Conservation (phyloP, 2,888 invertebrate genomes). For the Dicycla oo region DNA sequence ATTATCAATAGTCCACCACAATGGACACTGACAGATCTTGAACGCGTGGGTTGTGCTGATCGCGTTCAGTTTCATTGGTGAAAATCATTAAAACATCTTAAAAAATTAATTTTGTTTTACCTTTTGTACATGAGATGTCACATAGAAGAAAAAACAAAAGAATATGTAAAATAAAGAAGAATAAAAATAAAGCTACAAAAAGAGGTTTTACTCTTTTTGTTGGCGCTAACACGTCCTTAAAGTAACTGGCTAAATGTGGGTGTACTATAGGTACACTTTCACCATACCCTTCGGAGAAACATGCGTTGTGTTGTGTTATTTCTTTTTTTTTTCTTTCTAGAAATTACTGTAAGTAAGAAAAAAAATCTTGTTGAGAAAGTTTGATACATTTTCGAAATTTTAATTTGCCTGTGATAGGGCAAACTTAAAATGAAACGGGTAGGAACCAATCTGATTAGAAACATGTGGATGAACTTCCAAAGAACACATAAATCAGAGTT, state of each 20-base stretch:
- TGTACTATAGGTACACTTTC: neutral
- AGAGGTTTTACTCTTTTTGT: too few species aligned
- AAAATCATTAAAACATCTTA: too few species aligned
- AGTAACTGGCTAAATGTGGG: neutral
- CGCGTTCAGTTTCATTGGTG: too few species aligned
- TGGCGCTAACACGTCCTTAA: too few species aligned
- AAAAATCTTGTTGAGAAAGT: constrained; percentile 43
- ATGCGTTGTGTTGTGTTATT: neutral
- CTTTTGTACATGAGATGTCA: too few species aligned
- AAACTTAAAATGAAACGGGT: constrained; percentile 39
- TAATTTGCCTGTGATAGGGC: constrained; percentile 18
- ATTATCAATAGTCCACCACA: neutral
- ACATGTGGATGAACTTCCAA: constrained; percentile 33
- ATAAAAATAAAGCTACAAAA: too few species aligned
- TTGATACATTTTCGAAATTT: constrained; percentile 52
- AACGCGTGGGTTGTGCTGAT: too few species aligned
- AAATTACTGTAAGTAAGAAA: constrained; percentile 2
- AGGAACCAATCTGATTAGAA: constrained; percentile 38
- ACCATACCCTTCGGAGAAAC: neutral
- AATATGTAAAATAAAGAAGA: too few species aligned
- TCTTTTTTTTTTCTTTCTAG: neutral
- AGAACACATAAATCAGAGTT: constrained; percentile 35
- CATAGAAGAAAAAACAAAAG: too few species aligned
- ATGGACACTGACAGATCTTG: neutral
- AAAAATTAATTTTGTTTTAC: too few species aligned